Conservation (phyloP, 2,113 vertebrate genomes). For the Sminthopsis crassicaudata region DNA sequence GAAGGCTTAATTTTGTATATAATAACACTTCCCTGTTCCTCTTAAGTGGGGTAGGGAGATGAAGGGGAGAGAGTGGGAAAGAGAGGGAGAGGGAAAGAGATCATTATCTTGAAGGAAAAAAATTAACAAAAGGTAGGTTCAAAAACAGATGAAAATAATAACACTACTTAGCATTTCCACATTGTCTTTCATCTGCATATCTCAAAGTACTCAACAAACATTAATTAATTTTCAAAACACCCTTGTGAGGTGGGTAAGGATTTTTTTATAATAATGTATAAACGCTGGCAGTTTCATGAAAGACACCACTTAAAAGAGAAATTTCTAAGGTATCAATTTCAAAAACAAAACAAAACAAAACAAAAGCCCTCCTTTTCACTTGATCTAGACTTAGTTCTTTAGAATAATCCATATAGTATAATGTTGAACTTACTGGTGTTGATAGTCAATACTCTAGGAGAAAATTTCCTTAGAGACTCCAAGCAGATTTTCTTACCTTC, state of each 20-base stretch:
- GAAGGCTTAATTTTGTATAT: conserved; percentile 4
- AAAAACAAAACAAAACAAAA: conserved; percentile 27
- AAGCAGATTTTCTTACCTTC: conserved; percentile 8
- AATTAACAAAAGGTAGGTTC: conserved; percentile 56
- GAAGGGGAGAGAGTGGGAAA: neutral
- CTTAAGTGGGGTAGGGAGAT: conserved; percentile 6
- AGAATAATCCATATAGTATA: conserved; percentile 32
- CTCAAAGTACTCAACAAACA: conserved; percentile 75
- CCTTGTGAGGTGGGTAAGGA: conserved; percentile 64
- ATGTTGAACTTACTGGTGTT: conserved; percentile 60
- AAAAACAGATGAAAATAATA: conserved; percentile 71
- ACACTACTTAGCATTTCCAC: conserved; percentile 56
- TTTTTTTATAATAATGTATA: conserved; percentile 80
- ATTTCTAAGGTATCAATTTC: conserved; percentile 73
- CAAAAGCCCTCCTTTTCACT: conserved; percentile 68
- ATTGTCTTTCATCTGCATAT: conserved; percentile 72
- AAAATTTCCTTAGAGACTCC: conserved; percentile 33
- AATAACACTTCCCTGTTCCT: conserved; percentile 60
- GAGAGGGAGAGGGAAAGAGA: conserved; percentile 14
- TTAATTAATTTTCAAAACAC: conserved; percentile 76
- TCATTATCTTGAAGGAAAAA: conserved; percentile 60
- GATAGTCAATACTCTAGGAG: conserved; percentile 23
- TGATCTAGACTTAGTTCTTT: conserved; percentile 70
- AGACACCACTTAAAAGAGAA: conserved; percentile 78
- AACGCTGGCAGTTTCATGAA: conserved; percentile 74